Conservation (phyloP, 2,113 vertebrate genomes). For the Hiodon alosoides region DNA sequence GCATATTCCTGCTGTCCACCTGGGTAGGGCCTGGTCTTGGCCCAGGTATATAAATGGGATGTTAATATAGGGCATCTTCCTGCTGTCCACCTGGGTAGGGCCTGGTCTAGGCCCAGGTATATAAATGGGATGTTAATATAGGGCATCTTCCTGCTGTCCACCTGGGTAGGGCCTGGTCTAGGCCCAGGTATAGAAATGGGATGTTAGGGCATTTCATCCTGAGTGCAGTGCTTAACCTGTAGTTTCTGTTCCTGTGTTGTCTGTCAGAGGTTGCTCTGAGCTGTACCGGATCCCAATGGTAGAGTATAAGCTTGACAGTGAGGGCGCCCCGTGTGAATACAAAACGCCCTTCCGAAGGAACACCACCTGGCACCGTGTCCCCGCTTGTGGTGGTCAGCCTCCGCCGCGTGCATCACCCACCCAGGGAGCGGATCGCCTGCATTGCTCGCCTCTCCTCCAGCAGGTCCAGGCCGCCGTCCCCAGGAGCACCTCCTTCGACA, state of each 20-base stretch:
- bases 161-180: too few relatives aligned
- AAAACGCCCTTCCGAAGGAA: slow-evolving; percentile 96
- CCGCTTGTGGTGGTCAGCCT: slow-evolving; percentile 42
- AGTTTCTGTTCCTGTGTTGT: slow-evolving; percentile 18
- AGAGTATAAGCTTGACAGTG: slow-evolving; percentile 97
- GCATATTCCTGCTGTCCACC: too few relatives aligned
- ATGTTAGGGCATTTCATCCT: too few relatives aligned
- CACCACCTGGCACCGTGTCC: slow-evolving; percentile 93
- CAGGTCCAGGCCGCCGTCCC: slow-evolving; percentile 79
- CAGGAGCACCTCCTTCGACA: slow-evolving; percentile 91
- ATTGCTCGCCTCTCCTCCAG: slow-evolving; percentile 58
- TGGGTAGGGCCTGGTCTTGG: too few relatives aligned
- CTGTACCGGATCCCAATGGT: slow-evolving; percentile 96
- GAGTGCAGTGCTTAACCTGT: too few relatives aligned
- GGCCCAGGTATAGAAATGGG: too few relatives aligned
- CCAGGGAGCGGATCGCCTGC: slow-evolving; percentile 74
- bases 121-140: too few relatives aligned
- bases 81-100: too few relatives aligned
- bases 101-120: too few relatives aligned
- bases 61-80: too few relatives aligned
- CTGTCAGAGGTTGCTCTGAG: slow-evolving; percentile 85
- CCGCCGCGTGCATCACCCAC: slow-evolving; percentile 75
- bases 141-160: too few relatives aligned
- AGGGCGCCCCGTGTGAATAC: slow-evolving; percentile 93
- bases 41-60: too few relatives aligned